These are phyloP conservation scores for Acinonyx jubatus DNA, from an alignment of 2,113 vertebrate species.

Conservation along the genomic window DNA sequence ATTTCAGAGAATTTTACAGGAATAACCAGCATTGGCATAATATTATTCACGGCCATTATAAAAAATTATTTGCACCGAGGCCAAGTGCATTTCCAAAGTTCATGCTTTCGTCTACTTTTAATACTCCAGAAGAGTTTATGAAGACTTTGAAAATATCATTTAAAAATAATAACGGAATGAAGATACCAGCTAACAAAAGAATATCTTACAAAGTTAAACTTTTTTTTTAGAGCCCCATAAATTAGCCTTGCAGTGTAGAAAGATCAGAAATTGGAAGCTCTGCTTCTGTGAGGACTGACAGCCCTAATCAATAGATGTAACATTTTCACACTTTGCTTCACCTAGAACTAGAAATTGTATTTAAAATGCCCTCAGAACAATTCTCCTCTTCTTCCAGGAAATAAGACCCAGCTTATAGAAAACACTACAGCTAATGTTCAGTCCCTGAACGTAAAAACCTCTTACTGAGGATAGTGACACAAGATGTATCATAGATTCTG, in stretches of 20 bases:
- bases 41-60: not conserved
- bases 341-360: not conserved
- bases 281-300: not conserved
- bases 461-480: not conserved
- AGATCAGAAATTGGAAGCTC: not conserved
- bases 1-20: conserved; percentile 10
- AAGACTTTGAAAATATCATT: not conserved
- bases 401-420: not conserved
- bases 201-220: not conserved
- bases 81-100: not conserved
- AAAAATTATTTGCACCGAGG: not conserved
- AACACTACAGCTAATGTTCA: conserved; percentile 29
- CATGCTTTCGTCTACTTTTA: not conserved
- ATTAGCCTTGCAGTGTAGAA: not conserved
- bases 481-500: not conserved
- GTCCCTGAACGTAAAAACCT: conserved; percentile 14
- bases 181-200: not conserved
- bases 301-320: conserved; percentile 15
- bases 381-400: not conserved
- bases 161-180: not conserved
- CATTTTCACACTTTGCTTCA: conserved; percentile 31
- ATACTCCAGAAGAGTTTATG: not conserved
- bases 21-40: not conserved
- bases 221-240: not conserved
- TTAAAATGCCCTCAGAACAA: conserved; percentile 46